phyloP scores from a whole-genome alignment of 2,888 invertebrate genomes.

The Latrodectus elegans region DNA sequence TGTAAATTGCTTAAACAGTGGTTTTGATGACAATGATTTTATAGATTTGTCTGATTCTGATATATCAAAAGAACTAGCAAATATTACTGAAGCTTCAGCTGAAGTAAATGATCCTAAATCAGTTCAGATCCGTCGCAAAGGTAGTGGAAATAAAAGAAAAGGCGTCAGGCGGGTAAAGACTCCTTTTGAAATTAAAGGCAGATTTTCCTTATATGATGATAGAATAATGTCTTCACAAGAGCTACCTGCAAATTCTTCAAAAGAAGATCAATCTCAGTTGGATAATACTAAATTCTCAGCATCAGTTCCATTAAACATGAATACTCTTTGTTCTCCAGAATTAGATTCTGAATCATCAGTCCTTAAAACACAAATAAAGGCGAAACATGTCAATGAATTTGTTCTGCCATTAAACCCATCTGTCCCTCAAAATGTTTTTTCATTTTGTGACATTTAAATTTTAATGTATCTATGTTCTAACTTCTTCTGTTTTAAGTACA shows the following conservation, averaged over 20 bases:
- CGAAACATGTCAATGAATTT: constrained; percentile 33
- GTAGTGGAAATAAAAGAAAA: constrained; percentile 46
- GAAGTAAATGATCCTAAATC: neutral
- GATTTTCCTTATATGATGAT: constrained; percentile 91
- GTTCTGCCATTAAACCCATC: constrained; percentile 19
- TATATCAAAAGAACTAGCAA: constrained; percentile 30
- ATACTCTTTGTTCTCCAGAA: constrained; percentile 41
- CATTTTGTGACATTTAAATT: constrained; percentile 52
- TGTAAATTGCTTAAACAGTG: constrained; percentile 17
- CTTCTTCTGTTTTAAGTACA: no score
- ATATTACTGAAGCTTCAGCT: neutral
- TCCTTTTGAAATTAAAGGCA: constrained; percentile 72
- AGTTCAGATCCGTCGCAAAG: constrained; percentile 13
- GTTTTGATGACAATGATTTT: constrained; percentile 14
- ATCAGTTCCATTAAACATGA: constrained; percentile 65
- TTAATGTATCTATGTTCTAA: no score
- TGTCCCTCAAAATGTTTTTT: constrained; percentile 47
- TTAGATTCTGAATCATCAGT: neutral
- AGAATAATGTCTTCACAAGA: constrained; percentile 82
- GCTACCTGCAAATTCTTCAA: constrained; percentile 7
- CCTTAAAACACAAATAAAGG: neutral
- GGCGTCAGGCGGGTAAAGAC: constrained; percentile 68
- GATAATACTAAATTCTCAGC: constrained; percentile 56
- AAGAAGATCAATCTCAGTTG: constrained; percentile 32
- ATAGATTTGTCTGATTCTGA: constrained; percentile 53